A percentile compares a stretch with the other conserved stretches of the same genome.
phyloP scores from a whole-genome alignment of 1,140 invertebrate species.

The Ceratosolen solmsi region DNA sequence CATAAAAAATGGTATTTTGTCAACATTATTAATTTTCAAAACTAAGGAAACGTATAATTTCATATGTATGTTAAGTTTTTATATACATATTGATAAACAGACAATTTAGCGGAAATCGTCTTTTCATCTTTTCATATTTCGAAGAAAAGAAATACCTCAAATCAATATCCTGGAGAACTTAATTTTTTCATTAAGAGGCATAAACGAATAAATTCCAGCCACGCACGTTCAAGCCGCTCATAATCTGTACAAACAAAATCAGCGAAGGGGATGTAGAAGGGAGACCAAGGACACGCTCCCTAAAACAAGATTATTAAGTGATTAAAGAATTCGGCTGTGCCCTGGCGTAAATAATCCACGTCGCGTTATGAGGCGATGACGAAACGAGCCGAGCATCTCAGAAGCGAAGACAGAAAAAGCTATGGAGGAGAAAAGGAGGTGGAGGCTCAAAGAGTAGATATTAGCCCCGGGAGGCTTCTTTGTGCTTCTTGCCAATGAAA shows the following conservation, averaged over 20 bases:
- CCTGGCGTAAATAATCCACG: slow-evolving; percentile 47
- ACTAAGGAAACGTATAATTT: too few relatives aligned
- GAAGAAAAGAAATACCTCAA: too few relatives aligned
- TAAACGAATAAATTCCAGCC: neutral
- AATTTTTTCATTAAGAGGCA: neutral
- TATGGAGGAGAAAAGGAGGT: slow-evolving; percentile 50
- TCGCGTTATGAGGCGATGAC: slow-evolving; percentile 48
- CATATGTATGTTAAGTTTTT: too few relatives aligned
- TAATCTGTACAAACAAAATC: slow-evolving; percentile 59
- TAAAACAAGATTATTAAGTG: slow-evolving; percentile 70
- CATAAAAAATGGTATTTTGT: too few relatives aligned
- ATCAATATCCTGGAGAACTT: too few relatives aligned
- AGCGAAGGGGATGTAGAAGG: slow-evolving; percentile 44
- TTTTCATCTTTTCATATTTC: too few relatives aligned
- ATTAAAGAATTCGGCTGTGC: slow-evolving; percentile 67
- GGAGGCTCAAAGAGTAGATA: slow-evolving; percentile 57
- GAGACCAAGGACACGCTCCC: slow-evolving; percentile 59
- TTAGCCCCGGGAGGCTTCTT: slow-evolving; percentile 69
- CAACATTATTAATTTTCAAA: too few relatives aligned
- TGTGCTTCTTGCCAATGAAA: slow-evolving; percentile 65
- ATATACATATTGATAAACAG: too few relatives aligned
- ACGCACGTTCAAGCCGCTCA: neutral
- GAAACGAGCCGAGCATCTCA: too few relatives aligned
- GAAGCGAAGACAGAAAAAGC: slow-evolving; percentile 44
- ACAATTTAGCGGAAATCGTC: too few relatives aligned